Evolutionary conservation across 2,888 invertebrate species (phyloP).

Genomic region (Cacoxenus indagator): DNA sequence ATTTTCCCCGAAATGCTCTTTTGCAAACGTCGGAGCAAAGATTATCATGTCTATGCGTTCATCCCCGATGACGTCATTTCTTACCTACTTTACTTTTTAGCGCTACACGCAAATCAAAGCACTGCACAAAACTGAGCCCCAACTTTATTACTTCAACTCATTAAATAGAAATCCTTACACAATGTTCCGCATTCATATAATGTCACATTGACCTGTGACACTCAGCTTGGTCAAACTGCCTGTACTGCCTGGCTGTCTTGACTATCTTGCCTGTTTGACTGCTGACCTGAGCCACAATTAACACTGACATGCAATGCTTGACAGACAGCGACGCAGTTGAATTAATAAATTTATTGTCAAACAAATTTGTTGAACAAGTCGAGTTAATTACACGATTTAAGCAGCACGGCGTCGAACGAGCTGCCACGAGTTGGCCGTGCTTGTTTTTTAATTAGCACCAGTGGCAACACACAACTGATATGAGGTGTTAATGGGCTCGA

Average conservation of each 20-base stretch:
- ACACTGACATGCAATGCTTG: constrained; percentile 29
- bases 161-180: no score
- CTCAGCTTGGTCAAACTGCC: background rate
- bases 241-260: background rate
- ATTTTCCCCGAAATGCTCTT: no score
- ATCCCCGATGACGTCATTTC: no score
- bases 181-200: no score
- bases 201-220: background rate
- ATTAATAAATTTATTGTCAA: constrained; percentile 56
- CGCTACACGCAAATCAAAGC: no score
- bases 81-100: no score
- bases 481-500: constrained; percentile 50
- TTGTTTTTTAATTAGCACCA: background rate
- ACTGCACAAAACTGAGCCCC: no score
- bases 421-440: background rate
- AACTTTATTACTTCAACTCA: no score
- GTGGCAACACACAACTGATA: constrained; percentile 13
- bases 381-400: constrained; percentile 59
- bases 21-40: no score
- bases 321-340: background rate
- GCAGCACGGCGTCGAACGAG: constrained; percentile 35
- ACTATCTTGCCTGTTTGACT: background rate
- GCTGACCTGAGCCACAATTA: constrained; percentile 54
- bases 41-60: no score
- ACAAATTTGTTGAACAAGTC: constrained; percentile 62